Base-by-base conservation (phyloP, 2,888 invertebrate genomes). In the Papilio protenor region DNA sequence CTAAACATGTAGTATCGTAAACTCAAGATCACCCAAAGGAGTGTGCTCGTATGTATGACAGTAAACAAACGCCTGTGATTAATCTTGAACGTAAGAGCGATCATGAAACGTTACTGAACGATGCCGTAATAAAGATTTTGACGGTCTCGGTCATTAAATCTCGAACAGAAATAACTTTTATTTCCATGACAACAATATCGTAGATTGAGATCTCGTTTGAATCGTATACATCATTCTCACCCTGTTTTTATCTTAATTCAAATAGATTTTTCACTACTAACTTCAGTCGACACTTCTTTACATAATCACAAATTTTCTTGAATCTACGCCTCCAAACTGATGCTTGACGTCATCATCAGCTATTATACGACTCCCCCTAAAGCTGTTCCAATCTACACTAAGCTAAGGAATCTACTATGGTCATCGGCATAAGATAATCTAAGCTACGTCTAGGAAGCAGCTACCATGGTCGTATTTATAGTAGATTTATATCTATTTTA, bases 11-110 rank as follows among this genome's bases (percentile, higher is more conserved):
- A 21, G 21, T 0, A 57, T 61, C 12, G 18, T 40, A n/a, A 18
- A 64, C 40, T 64, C 40, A 64, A 64, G 57, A 10, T 33, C 27
- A 8, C 16, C 27, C 33, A 64, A 8, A 64, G 16, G 57, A 64
- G 33, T 64, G 18, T 18, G 33, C 16, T 3, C 21, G 57, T 21
- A 57, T 64, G 18, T 64, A 33, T 33, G 49, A 66, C n/a, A n/a
- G n/a, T 74, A 75, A 75, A 66, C 64, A 75, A 75, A 70, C 75
- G 40, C 18, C n/a, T 21, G 14, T 33, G 27, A 70, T 75, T 69
- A 57, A 70, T 76, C 57, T 70, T 76, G 45, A 23, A 70, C 18
- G 27, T 57, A 76, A 57, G 55, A 70, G 52, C 45, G 57, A 33
- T 47, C 70, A 21, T 76, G 45, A 52, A 69, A 52, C 10, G 45